A percentile compares a stretch with the other conserved stretches of the same genome.
These are phyloP conservation scores for Dyspetes luteomarginatus DNA, from an alignment of 2,888 invertebrate species.

Conservation along the genomic window DNA sequence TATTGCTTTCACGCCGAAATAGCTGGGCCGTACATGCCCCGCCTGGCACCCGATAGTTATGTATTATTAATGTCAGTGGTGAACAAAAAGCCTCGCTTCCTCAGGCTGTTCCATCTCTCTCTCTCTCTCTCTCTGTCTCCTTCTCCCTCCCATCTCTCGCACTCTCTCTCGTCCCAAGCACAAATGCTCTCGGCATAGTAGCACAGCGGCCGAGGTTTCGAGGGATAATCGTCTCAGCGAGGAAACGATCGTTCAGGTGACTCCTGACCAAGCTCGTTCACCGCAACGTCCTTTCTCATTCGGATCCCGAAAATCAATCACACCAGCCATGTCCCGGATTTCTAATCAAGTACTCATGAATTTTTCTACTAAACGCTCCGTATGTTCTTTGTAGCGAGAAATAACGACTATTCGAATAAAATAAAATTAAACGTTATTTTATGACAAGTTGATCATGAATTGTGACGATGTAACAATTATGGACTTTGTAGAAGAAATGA, in stretches of 20 bases:
- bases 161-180: slow-evolving; percentile 19
- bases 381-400: too few species aligned
- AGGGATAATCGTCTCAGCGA: slow-evolving; percentile 25
- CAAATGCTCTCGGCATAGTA: slow-evolving; percentile 32
- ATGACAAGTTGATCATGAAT: too few species aligned
- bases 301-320: slow-evolving; percentile 14
- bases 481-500: too few species aligned
- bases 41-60: slow-evolving; percentile 63
- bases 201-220: slow-evolving; percentile 10
- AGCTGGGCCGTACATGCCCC: slow-evolving; percentile 49
- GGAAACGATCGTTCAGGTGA: slow-evolving; percentile 41
- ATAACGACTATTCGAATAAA: too few species aligned
- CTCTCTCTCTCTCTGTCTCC: slow-evolving; percentile 22
- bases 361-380: too few species aligned
- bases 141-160: slow-evolving; percentile 19
- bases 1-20: slow-evolving; percentile 77
- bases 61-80: slow-evolving; percentile 74
- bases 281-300: background rate
- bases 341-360: too few species aligned
- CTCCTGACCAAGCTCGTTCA: slow-evolving; percentile 9
- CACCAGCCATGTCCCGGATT: background rate
- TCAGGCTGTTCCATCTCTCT: slow-evolving; percentile 33
- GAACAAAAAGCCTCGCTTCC: slow-evolving; percentile 69
- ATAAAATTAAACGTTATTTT: too few species aligned
- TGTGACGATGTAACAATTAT: too few species aligned